Percentiles rank a stretch among this genome's conserved stretches.
phyloP scores from a whole-genome alignment of 2,797 vertebrate genomes.

The Squalus acanthias region DNA sequence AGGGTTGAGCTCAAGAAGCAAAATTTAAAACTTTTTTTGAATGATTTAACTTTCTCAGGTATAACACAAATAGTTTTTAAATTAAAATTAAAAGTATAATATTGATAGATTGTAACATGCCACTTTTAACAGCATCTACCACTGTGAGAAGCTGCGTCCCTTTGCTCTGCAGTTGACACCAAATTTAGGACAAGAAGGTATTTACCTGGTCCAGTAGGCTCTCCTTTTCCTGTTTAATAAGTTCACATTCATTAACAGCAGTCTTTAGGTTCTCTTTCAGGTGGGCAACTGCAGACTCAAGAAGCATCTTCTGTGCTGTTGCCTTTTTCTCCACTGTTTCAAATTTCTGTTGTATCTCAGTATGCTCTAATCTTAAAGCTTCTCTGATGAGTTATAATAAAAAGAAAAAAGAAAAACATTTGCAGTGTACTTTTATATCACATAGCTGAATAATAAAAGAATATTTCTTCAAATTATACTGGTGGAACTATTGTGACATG shows the following conservation, averaged over 20 bases:
- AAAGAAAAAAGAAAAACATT: conserved; percentile 7
- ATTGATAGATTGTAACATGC: neutral
- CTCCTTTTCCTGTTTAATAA: conserved; percentile 49
- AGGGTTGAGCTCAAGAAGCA: neutral
- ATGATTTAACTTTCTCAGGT: neutral
- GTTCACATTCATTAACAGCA: conserved; percentile 46
- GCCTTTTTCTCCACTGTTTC: conserved; percentile 45
- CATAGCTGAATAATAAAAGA: neutral
- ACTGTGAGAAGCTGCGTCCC: neutral
- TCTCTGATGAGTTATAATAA: conserved; percentile 48
- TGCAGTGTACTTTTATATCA: neutral
- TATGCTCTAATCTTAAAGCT: conserved; percentile 50
- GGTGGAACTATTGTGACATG: neutral
- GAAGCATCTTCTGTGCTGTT: conserved; percentile 49
- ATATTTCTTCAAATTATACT: neutral
- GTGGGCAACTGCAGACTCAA: conserved; percentile 51
- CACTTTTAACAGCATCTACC: neutral
- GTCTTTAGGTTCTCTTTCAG: conserved; percentile 52
- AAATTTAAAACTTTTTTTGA: neutral
- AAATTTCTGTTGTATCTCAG: conserved; percentile 49
- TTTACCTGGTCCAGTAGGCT: conserved; percentile 49
- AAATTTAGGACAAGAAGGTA: neutral
- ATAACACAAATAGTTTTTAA: neutral
- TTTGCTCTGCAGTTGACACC: neutral
- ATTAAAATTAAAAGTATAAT: neutral